Percentiles rank a stretch among this genome's conserved stretches.
Evolutionary conservation across 2,113 vertebrate species (phyloP).

Genomic region (Hemicordylus capensis): DNA sequence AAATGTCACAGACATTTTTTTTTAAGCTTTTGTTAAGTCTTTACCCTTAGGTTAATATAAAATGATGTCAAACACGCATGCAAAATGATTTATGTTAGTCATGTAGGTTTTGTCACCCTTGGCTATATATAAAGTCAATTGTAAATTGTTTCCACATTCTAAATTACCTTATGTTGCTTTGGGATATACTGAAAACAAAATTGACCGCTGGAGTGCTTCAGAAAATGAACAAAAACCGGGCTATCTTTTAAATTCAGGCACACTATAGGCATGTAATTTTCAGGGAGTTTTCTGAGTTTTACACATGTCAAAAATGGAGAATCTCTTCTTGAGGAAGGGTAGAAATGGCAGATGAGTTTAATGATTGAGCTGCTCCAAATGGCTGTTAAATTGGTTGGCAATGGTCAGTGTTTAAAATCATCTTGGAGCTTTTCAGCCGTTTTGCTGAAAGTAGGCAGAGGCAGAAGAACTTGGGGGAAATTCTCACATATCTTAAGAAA

Average conservation of each 20-base stretch:
- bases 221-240: conserved; percentile 52
- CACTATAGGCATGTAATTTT: conserved; percentile 40
- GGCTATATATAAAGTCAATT: conserved; percentile 53
- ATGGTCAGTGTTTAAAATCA: not conserved
- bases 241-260: conserved; percentile 29
- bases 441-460: not conserved
- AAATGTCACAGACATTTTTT: conserved; percentile 50
- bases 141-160: conserved; percentile 63
- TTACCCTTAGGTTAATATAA: conserved; percentile 66
- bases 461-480: not conserved
- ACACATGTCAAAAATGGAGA: not conserved
- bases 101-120: conserved; percentile 50
- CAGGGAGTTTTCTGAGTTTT: conserved; percentile 43
- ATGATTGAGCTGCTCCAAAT: not conserved
- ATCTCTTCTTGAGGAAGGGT: not conserved
- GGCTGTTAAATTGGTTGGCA: not conserved
- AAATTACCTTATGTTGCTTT: conserved; percentile 37
- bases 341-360: not conserved
- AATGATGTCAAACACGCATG: conserved; percentile 62
- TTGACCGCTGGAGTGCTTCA: not conserved
- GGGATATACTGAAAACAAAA: conserved; percentile 49
- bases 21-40: conserved; percentile 43
- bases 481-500: not conserved
- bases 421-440: not conserved
- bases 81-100: conserved; percentile 56